A percentile compares a stretch with the other conserved stretches of the same genome.
phyloP scores from a whole-genome alignment of 2,888 invertebrate species.

The Dyspetes luteomarginatus region DNA sequence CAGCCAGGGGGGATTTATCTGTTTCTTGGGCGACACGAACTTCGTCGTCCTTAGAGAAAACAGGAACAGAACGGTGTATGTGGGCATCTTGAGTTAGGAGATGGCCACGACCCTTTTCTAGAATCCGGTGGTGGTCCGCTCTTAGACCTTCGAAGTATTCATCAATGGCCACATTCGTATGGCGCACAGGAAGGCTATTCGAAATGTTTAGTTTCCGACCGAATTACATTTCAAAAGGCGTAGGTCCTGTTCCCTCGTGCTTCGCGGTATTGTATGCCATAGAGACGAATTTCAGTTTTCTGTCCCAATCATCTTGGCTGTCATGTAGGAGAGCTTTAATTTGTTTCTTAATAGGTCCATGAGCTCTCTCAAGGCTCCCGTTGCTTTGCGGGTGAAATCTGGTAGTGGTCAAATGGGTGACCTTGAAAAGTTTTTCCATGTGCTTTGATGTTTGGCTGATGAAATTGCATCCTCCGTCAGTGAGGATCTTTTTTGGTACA shows the following conservation, averaged over 20 bases:
- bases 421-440: conserved; percentile 20
- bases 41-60: not conserved
- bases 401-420: not conserved
- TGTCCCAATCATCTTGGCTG: not conserved
- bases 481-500: not conserved
- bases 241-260: not conserved
- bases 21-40: conserved; percentile 2
- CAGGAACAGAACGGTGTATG: not conserved
- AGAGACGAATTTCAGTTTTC: not conserved
- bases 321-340: conserved; percentile 7
- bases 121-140: not conserved
- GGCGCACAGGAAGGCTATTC: not conserved
- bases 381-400: conserved; percentile 10
- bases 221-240: conserved; percentile 19
- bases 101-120: not conserved
- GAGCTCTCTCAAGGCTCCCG: not conserved
- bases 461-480: conserved; percentile 3
- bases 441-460: not conserved
- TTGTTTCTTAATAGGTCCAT: not conserved
- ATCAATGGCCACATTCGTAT: not conserved
- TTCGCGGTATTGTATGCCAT: not conserved
- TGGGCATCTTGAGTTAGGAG: not conserved
- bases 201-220: not conserved
- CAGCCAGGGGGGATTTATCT: not conserved
- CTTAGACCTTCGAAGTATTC: not conserved